phyloP scores from a whole-genome alignment of 2,888 invertebrate species.

The Agrochola lychnidis region DNA sequence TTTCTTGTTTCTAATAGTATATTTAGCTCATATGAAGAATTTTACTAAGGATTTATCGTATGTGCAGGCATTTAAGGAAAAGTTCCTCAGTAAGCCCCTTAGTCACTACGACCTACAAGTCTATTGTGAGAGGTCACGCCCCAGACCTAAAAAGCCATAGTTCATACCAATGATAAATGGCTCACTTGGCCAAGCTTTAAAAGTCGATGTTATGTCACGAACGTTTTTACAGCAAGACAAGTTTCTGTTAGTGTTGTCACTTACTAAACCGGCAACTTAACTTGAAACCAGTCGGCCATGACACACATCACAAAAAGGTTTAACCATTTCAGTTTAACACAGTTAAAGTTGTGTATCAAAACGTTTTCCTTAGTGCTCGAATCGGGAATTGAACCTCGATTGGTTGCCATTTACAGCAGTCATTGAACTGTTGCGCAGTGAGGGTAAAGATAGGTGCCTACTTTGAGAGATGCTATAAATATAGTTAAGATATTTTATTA shows the following conservation, averaged over 20 bases:
- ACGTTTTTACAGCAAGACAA: constrained; percentile 39
- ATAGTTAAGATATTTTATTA: not conserved
- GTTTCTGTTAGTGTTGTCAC: constrained; percentile 30
- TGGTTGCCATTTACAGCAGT: constrained; percentile 53
- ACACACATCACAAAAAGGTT: constrained; percentile 56
- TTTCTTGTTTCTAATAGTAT: too few species aligned
- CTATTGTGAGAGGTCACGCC: constrained; percentile 32
- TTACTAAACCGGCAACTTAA: constrained; percentile 43
- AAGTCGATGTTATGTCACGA: constrained; percentile 50
- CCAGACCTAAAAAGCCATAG: constrained; percentile 30
- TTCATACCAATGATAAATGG: constrained; percentile 30
- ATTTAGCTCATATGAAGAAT: not conserved
- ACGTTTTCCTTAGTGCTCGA: constrained; percentile 50
- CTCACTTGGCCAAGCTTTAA: constrained; percentile 16
- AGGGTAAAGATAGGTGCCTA: constrained; percentile 16
- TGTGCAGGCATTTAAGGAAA: not conserved
- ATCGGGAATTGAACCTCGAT: constrained; percentile 59
- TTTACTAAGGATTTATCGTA: not conserved
- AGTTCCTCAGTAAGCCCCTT: not conserved
- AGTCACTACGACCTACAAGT: not conserved
- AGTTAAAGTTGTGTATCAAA: constrained; percentile 45
- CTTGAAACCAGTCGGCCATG: constrained; percentile 57
- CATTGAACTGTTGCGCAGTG: constrained; percentile 63
- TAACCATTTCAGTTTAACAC: constrained; percentile 32
- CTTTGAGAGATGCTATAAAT: constrained; percentile 9